phyloP scores from a whole-genome alignment of 2,888 invertebrate genomes.

The Resseliella maxima region DNA sequence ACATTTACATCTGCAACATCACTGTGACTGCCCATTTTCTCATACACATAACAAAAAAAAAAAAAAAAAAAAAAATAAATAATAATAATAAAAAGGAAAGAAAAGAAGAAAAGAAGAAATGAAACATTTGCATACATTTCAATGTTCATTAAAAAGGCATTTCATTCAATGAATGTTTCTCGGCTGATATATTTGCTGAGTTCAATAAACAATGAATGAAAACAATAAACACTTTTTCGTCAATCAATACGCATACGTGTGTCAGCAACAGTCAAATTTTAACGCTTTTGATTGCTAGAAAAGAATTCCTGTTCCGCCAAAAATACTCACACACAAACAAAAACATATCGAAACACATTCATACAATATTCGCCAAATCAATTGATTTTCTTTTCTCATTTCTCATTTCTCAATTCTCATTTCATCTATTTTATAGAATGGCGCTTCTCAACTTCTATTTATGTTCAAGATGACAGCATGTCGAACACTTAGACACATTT shows the following conservation, averaged over 20 bases:
- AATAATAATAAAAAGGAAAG: no score
- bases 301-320: no score
- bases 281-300: no score
- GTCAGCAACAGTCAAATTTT: background rate
- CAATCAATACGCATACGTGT: no score
- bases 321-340: no score
- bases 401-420: background rate
- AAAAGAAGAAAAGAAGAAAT: no score
- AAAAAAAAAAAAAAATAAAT: no score
- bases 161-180: background rate
- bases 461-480: background rate
- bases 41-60: background rate
- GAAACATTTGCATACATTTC: background rate
- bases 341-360: background rate
- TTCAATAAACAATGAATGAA: background rate
- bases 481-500: background rate
- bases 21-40: background rate
- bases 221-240: background rate
- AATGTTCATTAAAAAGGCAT: background rate
- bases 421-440: no score
- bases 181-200: background rate
- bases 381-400: background rate
- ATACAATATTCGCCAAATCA: background rate
- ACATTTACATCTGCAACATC: background rate
- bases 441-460: no score